Base-by-base conservation (phyloP, 2,888 invertebrate genomes). In the Xestobium rufovillosum region DNA sequence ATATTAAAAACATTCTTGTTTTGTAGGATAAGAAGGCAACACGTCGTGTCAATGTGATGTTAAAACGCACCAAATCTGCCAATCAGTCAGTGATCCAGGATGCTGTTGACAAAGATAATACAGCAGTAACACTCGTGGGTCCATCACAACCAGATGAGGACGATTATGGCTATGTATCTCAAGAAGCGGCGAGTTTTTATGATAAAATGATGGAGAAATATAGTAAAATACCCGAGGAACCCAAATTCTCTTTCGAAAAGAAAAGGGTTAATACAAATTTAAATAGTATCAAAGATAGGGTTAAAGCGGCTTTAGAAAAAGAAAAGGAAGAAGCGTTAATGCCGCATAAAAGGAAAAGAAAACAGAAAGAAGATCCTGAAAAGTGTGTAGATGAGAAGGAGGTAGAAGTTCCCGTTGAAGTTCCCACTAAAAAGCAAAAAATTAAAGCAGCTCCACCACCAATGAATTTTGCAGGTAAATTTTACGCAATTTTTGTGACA, bases 101-200 rank as follows among this genome's bases (percentile, higher is more conserved):
- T 71, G 88, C 88, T 1, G 68, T 82, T 14, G 83, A 87, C 54
- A 71, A 73, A 48, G 76, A 82, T 16, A 79, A 86, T 49, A 84
- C 85, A 9, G 81, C 83, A 3, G 75, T 84, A 3, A 84, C 85
- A 1, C 63, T 78, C 19, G 74, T 76, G 31, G 86, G 85, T 0
- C 78, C 80, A 0, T 76, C 80, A 1, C 87, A 88, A 54, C 84
- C 87, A 0, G 90, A 90, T 53, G 87, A 88, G 57, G 91, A 91
- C 67, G 90, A 91, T 57, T 91, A 90, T 58, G 91, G 90, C 0
- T 90, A 88, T 57, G 86, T 84, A 25, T 90, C 90, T 0, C 82
- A 81, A 51, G 83, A 83, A 60, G 83, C 88, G 1, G 78, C 84
- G 27, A 83, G 81, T 15, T 73, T 82, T 50, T 89, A 89, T 60